These are phyloP conservation scores for Laticauda colubrina DNA, from an alignment of 2,113 vertebrate genomes.

Conservation along the genomic window DNA sequence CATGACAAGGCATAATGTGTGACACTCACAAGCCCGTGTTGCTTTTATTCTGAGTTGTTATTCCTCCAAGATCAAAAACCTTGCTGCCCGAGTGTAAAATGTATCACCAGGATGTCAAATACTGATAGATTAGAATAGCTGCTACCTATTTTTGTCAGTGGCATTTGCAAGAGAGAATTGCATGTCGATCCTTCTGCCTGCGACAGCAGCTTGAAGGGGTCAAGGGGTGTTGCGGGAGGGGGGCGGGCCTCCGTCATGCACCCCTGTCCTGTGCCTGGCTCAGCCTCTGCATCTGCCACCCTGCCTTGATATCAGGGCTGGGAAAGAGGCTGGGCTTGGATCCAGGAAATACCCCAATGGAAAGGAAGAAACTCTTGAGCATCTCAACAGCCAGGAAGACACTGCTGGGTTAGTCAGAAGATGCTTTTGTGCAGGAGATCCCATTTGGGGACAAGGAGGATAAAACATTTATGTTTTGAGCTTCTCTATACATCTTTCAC, in stretches of 20 bases:
- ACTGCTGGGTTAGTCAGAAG: not conserved
- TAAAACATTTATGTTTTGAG: not conserved
- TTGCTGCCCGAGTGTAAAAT: not conserved
- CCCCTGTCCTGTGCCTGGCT: not conserved
- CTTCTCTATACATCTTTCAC: not conserved
- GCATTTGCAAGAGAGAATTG: not conserved
- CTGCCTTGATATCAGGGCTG: not conserved
- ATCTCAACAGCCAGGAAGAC: not conserved
- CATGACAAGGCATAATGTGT: not conserved
- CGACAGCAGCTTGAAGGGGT: not conserved
- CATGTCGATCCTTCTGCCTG: not conserved
- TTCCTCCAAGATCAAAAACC: not conserved
- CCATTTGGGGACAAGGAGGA: no score
- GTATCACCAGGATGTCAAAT: accelerated
- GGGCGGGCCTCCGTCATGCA: no score
- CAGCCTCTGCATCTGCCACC: not conserved
- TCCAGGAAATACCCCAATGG: not conserved
- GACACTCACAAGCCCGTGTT: not conserved
- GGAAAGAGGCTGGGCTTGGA: not conserved
- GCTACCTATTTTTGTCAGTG: not conserved
- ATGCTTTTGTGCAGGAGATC: not conserved
- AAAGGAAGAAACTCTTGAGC: not conserved
- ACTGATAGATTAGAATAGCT: not conserved
- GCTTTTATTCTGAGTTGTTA: not conserved
- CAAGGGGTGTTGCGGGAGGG: no score